These are phyloP conservation scores for Rhorus exstirpatorius DNA, from an alignment of 2,888 invertebrate genomes.

Conservation along the genomic window DNA sequence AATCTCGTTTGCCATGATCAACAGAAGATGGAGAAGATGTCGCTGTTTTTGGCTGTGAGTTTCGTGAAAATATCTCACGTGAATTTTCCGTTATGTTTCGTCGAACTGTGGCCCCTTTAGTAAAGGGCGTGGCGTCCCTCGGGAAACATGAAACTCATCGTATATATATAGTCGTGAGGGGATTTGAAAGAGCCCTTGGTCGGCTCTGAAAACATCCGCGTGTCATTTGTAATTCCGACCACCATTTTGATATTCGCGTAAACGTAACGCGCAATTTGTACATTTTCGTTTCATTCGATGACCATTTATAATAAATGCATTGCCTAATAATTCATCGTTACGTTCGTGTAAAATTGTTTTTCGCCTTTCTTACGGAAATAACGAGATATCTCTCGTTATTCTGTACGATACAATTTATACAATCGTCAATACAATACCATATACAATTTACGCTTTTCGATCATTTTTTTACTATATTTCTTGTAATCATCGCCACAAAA, in stretches of 20 bases:
- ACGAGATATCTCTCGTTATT: no score
- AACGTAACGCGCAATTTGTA: conserved; percentile 11
- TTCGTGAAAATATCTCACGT: neutral
- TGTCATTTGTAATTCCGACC: conserved; percentile 39
- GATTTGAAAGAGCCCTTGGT: conserved; percentile 34
- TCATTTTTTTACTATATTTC: neutral
- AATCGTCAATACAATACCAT: no score
- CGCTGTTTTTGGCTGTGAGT: neutral
- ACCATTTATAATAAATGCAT: neutral
- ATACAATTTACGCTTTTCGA: neutral
- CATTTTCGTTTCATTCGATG: conserved; percentile 8
- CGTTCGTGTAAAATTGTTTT: neutral
- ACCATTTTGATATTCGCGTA: conserved; percentile 69
- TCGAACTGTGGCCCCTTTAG: neutral
- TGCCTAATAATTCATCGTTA: neutral
- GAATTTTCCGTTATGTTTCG: conserved; percentile 6
- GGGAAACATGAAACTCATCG: neutral
- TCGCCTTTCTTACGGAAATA: neutral
- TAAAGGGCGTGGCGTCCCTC: conserved; percentile 4
- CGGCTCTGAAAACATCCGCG: conserved; percentile 42
- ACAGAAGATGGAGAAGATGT: conserved; percentile 20
- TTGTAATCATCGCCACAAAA: neutral
- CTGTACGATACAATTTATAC: no score
- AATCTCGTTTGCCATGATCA: neutral
- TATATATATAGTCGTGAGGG: neutral